A percentile compares a stretch with the other conserved stretches of the same genome.
Evolutionary conservation across 2,113 vertebrate genomes (phyloP).

Genomic region (Aleadryas rufinucha): DNA sequence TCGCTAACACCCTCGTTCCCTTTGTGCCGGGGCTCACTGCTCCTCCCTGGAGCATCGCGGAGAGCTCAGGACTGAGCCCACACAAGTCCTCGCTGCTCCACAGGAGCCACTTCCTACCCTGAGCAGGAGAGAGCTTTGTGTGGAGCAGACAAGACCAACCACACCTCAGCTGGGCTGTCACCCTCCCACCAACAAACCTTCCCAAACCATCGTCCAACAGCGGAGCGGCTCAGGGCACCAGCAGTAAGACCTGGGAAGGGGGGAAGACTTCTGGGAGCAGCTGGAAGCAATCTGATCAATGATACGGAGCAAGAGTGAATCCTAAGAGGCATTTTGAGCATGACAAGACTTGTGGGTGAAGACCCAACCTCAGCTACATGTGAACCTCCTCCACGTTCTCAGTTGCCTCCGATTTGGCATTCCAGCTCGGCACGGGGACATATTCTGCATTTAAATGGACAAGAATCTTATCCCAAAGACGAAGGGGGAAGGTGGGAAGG

Average conservation of each 20-base stretch:
- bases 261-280: background rate
- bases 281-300: background rate
- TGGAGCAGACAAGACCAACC: background rate
- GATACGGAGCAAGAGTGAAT: fast-evolving
- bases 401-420: fast-evolving
- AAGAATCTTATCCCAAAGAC: background rate
- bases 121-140: fast-evolving
- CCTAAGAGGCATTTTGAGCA: background rate
- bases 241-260: fast-evolving
- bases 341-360: background rate
- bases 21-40: background rate
- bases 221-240: background rate
- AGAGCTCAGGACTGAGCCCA: background rate
- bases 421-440: background rate
- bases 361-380: background rate
- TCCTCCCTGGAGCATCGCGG: background rate
- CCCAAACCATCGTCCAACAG: background rate
- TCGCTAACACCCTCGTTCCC: background rate
- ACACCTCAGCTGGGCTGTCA: fast-evolving
- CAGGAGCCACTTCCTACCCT: background rate
- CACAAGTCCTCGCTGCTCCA: background rate
- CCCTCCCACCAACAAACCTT: background rate
- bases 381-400: background rate
- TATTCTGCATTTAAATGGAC: background rate
- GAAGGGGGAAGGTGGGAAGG: background rate